These are phyloP conservation scores for Psittacula echo DNA, from an alignment of 2,797 vertebrate species.

Conservation along the genomic window DNA sequence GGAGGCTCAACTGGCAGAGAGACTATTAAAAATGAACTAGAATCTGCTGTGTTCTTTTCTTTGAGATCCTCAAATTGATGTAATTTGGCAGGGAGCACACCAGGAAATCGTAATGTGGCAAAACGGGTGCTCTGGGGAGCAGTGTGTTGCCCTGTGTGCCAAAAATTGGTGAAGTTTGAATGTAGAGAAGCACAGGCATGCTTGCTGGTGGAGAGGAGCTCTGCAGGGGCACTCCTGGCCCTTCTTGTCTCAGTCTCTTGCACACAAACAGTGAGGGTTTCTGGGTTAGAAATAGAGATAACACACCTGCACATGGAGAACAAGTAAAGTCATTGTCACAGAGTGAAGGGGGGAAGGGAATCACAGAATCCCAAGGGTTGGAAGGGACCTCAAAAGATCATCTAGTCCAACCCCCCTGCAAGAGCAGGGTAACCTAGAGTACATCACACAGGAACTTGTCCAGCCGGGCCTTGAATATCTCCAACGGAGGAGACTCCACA, in stretches of 20 bases:
- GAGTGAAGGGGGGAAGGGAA: background rate
- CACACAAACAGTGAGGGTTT: background rate
- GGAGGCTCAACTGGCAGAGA: background rate
- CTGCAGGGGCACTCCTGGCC: background rate
- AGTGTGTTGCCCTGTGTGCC: fast-evolving
- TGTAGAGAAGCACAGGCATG: fast-evolving
- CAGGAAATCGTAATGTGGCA: background rate
- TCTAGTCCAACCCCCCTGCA: too few relatives aligned
- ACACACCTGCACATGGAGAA: fast-evolving
- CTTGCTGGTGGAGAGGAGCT: background rate
- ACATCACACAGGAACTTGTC: too few relatives aligned
- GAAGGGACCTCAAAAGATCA: too few relatives aligned
- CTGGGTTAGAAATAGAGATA: background rate
- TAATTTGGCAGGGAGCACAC: background rate
- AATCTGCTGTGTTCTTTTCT: background rate
- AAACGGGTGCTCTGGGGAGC: background rate
- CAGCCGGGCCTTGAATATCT: too few relatives aligned
- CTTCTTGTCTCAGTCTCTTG: background rate
- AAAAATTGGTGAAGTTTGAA: background rate
- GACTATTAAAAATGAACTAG: constrained; percentile 24
- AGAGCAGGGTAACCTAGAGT: too few relatives aligned
- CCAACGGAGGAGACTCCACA: too few relatives aligned
- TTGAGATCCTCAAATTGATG: background rate
- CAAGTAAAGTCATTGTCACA: fast-evolving
- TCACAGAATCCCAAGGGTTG: too few relatives aligned